Conservation (phyloP, 1,140 invertebrate genomes). For the Zaprionus capensis region DNA sequence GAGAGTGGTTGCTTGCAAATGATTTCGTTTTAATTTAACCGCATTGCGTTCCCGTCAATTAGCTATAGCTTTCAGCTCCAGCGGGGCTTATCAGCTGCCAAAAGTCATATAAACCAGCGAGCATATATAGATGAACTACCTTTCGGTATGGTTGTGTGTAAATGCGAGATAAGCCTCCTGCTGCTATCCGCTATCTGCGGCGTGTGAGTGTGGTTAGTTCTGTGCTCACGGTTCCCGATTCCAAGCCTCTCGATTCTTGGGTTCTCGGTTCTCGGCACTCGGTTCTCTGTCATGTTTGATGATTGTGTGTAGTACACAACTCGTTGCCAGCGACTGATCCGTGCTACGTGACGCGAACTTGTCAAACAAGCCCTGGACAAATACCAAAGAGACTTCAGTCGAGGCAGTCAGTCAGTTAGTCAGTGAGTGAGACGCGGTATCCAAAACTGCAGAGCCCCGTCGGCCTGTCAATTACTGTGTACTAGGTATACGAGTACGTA, state of each 20-base stretch:
- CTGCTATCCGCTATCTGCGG: constrained; percentile 49
- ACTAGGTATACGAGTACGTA: constrained; percentile 6
- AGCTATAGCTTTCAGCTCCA: constrained; percentile 49
- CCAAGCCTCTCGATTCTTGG: constrained; percentile 28
- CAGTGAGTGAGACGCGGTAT: constrained; percentile 6
- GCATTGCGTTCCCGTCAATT: constrained; percentile 67
- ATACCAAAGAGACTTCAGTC: constrained; percentile 36
- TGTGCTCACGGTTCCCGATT: background rate
- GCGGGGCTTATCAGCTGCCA: constrained; percentile 66
- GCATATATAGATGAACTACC: constrained; percentile 22
- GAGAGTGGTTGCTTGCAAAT: constrained; percentile 65
- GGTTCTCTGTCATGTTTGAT: constrained; percentile 60
- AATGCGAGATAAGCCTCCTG: constrained; percentile 60
- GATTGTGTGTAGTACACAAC: constrained; percentile 75
- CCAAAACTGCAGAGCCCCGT: constrained; percentile 33
- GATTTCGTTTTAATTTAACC: constrained; percentile 80
- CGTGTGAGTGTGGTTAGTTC: constrained; percentile 23
- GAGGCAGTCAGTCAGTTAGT: constrained; percentile 4
- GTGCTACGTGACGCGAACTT: constrained; percentile 74
- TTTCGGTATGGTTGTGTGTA: constrained; percentile 25
- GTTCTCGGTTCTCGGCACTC: constrained; percentile 27
- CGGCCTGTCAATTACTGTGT: constrained; percentile 46
- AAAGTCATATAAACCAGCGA: constrained; percentile 73
- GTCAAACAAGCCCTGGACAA: constrained; percentile 76
- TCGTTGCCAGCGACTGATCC: constrained; percentile 68